Evolutionary conservation across 2,113 vertebrate species (phyloP).

Genomic region (Lutjanus erythropterus): DNA sequence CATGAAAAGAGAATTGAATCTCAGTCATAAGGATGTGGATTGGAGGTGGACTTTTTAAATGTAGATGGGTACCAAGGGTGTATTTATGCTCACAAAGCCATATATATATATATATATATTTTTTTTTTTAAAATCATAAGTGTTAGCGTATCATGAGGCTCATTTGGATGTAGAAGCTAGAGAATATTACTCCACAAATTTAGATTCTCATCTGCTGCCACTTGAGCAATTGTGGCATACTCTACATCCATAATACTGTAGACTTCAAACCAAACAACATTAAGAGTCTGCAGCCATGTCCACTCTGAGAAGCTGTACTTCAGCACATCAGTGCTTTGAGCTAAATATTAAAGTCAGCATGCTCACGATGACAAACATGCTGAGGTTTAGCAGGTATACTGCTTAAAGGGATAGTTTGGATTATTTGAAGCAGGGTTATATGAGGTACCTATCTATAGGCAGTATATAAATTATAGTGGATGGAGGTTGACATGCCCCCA

Average conservation of each 20-base stretch:
- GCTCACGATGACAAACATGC: background rate
- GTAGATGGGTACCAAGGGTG: background rate
- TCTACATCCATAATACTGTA: background rate
- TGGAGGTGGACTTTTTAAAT: background rate
- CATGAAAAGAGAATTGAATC: background rate
- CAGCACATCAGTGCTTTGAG: background rate
- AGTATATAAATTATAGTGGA: no score
- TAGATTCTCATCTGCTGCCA: background rate
- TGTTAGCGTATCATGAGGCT: background rate
- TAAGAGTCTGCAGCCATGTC: background rate
- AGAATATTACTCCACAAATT: background rate
- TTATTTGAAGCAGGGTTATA: no score
- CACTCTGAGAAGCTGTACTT: background rate
- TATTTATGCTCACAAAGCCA: background rate
- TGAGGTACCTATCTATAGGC: no score
- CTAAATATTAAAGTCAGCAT: background rate
- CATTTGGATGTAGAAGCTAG: background rate
- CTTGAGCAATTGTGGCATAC: background rate
- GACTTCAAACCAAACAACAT: background rate
- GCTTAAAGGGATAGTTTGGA: no score
- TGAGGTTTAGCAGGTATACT: background rate
- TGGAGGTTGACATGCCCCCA: no score
- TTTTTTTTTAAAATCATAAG: conserved; percentile 7
- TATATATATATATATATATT: no score
- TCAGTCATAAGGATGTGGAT: background rate